Base-by-base conservation (phyloP, 2,888 invertebrate genomes). In the Plemyria rubiginata region DNA sequence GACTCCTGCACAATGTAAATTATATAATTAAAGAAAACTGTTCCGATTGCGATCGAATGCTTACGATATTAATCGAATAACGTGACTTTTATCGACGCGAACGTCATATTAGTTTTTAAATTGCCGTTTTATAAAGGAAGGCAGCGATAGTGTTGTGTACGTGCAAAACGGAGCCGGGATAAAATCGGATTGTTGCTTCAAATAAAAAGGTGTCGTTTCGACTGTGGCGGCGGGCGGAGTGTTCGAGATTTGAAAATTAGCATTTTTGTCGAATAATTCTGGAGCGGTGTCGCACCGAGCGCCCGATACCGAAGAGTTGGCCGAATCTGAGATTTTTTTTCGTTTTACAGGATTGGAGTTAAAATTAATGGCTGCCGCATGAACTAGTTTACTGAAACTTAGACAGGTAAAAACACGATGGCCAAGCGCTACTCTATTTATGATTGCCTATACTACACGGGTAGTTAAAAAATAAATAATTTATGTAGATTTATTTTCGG, bases 181-280 rank as follows among this genome's bases (percentile, higher is more conserved):
- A 79, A 79, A 78, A 84, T 83, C 80, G 80, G 77, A 78, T 84
- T 83, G 80, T 80, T 77, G 79, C 78, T 77, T 81, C 77, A 80
- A 85, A 86, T 83, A 86, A 88, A 88, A 82, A 81, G 80, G 83
- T 84, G 84, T 80, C 81, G 84, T 83, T 82, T 83, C 85, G 90
- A 87, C 85, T 85, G 90, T n/a, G 28, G 32, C 50, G 76, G 80
- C 82, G 81, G 84, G 82, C 81, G 74, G 80, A 82, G 83, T 82
- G 87, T 84, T 85, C 82, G 89, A 92, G 90, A 92, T 92, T 90
- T 90, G 88, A 86, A 86, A 91, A 92, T 92, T 92, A 90, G 91
- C 92, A 92, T 92, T 91, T 92, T 92, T 90, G 91, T 87, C 90
- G 89, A 87, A 92, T 92, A 92, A 92, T 87, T 92, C 91, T 91